Evolutionary conservation across 1,140 invertebrate genomes (phyloP).

Genomic region (Xylocopa sonorina): DNA sequence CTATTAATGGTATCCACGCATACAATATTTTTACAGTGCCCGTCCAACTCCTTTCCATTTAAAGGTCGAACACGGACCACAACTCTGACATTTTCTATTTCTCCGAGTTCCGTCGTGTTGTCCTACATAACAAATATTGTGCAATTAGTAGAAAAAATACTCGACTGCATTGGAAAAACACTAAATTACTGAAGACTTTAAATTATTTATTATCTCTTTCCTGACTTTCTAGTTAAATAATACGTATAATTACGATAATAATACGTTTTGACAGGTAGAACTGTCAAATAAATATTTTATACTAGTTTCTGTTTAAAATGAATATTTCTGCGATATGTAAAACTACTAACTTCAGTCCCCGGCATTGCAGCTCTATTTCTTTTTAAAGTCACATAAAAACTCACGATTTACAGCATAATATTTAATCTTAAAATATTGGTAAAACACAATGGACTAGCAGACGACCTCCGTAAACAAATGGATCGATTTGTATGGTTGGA

Average conservation of each 20-base stretch:
- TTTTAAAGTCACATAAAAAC: slow-evolving; percentile 55
- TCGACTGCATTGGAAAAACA: not conserved
- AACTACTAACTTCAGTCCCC: slow-evolving; percentile 65
- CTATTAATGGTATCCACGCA: slow-evolving; percentile 89
- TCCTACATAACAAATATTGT: slow-evolving; percentile 59
- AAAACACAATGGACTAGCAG: slow-evolving; percentile 56
- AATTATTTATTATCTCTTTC: not conserved
- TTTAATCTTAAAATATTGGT: slow-evolving; percentile 42
- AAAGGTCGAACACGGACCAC: slow-evolving; percentile 94
- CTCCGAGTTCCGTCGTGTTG: slow-evolving; percentile 69
- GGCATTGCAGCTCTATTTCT: slow-evolving; percentile 58
- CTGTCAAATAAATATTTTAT: slow-evolving; percentile 35
- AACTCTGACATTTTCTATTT: slow-evolving; percentile 86
- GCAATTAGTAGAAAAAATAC: slow-evolving; percentile 1
- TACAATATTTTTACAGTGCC: slow-evolving; percentile 87
- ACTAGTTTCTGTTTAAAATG: not conserved
- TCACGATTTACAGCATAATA: slow-evolving; percentile 65
- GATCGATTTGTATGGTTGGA: slow-evolving; percentile 61
- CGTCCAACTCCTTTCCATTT: slow-evolving; percentile 89
- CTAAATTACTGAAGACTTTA: slow-evolving; percentile 24
- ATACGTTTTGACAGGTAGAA: slow-evolving; percentile 37
- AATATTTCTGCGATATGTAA: not conserved
- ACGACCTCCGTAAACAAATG: slow-evolving; percentile 72
- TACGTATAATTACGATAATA: not conserved
- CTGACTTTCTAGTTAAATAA: not conserved